Conservation (phyloP, 1,140 invertebrate genomes). For the Latrodectus geometricus region DNA sequence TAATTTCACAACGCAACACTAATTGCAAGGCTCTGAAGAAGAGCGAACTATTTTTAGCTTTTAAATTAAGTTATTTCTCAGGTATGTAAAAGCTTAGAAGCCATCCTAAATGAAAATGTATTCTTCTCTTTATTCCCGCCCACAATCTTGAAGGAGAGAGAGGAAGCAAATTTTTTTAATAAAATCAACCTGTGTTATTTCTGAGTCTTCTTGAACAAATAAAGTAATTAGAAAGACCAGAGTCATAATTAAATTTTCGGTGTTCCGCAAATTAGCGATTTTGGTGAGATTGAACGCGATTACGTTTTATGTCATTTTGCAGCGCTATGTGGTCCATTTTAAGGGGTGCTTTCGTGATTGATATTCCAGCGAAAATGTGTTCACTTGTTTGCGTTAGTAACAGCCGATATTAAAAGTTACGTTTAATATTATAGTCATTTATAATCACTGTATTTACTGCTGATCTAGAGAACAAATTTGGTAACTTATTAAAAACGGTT, state of each 20-base stretch:
- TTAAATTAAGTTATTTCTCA: no score
- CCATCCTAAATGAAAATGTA: no score
- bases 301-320: constrained; percentile 16
- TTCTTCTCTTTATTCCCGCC: no score
- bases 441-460: background rate
- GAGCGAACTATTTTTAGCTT: no score
- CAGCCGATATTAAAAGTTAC: background rate
- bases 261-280: constrained; percentile 6
- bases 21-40: no score
- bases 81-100: no score
- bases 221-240: constrained; percentile 1
- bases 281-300: background rate
- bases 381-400: background rate
- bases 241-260: background rate
- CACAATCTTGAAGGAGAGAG: no score
- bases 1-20: no score
- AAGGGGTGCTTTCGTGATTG: background rate
- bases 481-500: background rate
- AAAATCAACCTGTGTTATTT: no score
- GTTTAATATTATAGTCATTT: constrained; percentile 5
- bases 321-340: background rate
- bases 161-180: no score
- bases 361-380: background rate
- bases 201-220: background rate
- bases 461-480: background rate